Evolutionary conservation across 2,888 invertebrate genomes (phyloP), one percentile per base, ranked within the genome.

Genomic region (Campoletis raptor): DNA sequence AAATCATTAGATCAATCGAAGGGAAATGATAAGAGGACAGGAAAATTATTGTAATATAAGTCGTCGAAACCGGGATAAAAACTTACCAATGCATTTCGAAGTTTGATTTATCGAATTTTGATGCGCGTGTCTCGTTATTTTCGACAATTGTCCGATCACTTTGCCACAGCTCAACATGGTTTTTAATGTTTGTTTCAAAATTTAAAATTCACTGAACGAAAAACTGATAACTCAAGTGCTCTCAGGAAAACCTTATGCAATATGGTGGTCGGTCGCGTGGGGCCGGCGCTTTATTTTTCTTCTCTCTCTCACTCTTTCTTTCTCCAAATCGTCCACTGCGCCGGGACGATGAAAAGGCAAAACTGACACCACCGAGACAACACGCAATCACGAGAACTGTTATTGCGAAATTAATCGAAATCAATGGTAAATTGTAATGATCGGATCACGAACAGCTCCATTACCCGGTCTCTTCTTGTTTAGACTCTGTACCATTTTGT

Each of bases 101-200:
- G 91, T 85, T 70, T 89, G 89, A 78, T 90, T 87, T 18, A 91
- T 87, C 37, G 87, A 89, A 88, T 89, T 91, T 24, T 85, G 85
- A 52, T 90, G 86, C 12, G 91, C 89, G 81, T 92, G 90, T 81
- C 91, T 90, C 36, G 92, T 89, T 83, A 93, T 92, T 91, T 91
- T 92, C 72, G 93, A 91, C 85, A 94, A 88, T 88, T 91, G 92
- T 84, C 92, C 92, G 88, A 93, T 91, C 83, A 92, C 89, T 91
- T 92, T 92, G 76, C 92, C 90, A 87, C 90, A 93, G 86, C 92
- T 92, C 88, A 94, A 92, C 94, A 94, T 94, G 91, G 92, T 93
- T 89, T 45, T 54, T 76, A 64, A 40, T 42, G 72, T 42, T 80
- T 72, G 10, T 67, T 78, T 67, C 3, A 12, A 57, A 70, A 57